phyloP scores from a whole-genome alignment of 2,888 invertebrate genomes.

The Endomychus coccineus region DNA sequence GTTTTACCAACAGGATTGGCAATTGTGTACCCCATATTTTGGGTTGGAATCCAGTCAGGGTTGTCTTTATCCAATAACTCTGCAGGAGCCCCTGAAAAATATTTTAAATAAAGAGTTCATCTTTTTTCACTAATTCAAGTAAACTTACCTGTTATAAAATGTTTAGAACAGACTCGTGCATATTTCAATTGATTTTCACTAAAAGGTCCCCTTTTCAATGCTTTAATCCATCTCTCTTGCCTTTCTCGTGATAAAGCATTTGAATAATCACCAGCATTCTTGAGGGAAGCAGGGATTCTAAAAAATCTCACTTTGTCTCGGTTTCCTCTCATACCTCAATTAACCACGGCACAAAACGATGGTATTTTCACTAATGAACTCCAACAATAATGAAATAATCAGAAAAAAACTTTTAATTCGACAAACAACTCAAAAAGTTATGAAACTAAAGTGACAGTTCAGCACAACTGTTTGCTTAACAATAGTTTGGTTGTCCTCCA shows the following conservation, averaged over 20 bases:
- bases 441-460: no score
- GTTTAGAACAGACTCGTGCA: conserved; percentile 3
- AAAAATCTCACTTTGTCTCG: not conserved
- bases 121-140: not conserved
- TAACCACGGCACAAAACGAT: conserved; percentile 1
- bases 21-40: conserved; percentile 1
- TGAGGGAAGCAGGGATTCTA: conserved; percentile 1
- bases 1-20: not conserved
- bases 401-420: no score
- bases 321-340: conserved; percentile 1
- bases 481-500: no score
- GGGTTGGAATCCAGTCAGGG: conserved; percentile 2
- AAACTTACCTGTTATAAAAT: conserved; percentile 3
- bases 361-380: no score
- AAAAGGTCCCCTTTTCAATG: not conserved
- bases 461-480: no score
- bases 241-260: not conserved
- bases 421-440: no score
- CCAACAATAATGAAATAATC: no score
- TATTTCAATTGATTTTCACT: conserved; percentile 1
- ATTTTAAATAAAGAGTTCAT: not conserved
- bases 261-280: not conserved
- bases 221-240: conserved; percentile 1
- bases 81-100: conserved; percentile 3
- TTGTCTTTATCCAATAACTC: not conserved